Base-by-base conservation (phyloP, 2,888 invertebrate species). In the Augochlorella aurata region DNA sequence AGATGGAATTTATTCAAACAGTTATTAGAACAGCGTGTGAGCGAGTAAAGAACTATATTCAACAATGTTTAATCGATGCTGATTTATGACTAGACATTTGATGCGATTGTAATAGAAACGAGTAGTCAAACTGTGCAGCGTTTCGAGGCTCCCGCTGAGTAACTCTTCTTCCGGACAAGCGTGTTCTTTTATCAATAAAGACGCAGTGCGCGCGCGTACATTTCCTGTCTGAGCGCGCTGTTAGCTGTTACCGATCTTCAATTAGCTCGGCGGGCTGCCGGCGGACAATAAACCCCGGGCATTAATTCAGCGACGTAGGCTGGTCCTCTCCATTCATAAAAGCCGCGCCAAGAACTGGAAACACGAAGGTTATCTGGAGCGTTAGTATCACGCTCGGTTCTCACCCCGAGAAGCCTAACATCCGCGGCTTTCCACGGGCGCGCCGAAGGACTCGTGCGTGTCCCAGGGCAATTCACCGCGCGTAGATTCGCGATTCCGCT, bases 381-480 rank as follows among this genome's bases (percentile, higher is more conserved):
- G 29, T 49, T 24, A 16, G 10, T 38, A 29, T 38, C 63, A 49
- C 65, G 29, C 49, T 71, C 58, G 65, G 81, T 81, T 83, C 82
- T 83, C 82, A 83, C 77, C 82, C 82, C 74, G 73, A 50, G 52
- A 47, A 68, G 58, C 54, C 71, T 24, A 45, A 45, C 61, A 80
- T 74, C 74, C 74, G 71, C 77, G 74, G 71, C 67, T 74, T 52
- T 72, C 52, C 79, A 45, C 66, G 52, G 69, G 58, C 79, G 66
- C 58, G 29, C 47, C 76, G 76, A 38, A 81, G 77, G 76, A 71
- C 69, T 63, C 66, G 86, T 92, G 92, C 92, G 92, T 92, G 92
- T 87, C 90, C 84, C 78, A 77, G 85, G 87, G 92, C 90, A 91
- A 91, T 92, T 92, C 91, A 89, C 86, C 87, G 87, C 80, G 79